Evolutionary conservation across 2,888 invertebrate species (phyloP), one percentile per base, ranked within the genome.

Genomic region (Electrophaes corylata): DNA sequence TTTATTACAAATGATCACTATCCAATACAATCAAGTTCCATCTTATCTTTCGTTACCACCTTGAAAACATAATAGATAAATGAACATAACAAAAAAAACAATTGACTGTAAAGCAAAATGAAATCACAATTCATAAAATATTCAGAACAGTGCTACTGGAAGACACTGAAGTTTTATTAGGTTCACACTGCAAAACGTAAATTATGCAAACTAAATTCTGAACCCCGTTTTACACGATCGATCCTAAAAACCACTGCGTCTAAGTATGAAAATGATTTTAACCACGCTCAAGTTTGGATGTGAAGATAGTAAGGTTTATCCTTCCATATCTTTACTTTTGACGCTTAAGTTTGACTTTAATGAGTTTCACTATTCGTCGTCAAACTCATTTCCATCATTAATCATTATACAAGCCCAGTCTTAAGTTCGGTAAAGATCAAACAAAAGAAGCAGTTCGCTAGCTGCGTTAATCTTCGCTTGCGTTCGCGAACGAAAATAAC

Each of bases 1-100:
- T 90, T 91, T 91, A 91, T 89, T 91, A 79, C 78, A 84, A n/a
- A n/a, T 84, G 80, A 84, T 86, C 81, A 76, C 84, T 86, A 88
- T 79, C 83, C 83, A 78, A 80, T 86, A 91, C 90, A 88, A 76
- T 88, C 89, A 85, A 86, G 76, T 79, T 84, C 86, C 85, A 74
- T 83, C 83, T 81, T 79, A 73, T 74, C 54, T 80, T 79, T 82
- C 80, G 80, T 86, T 88, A 88, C 83, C n/a, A 81, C 85, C 88
- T 84, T 83, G 83, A 73, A 84, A 86, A 86, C 76, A 78, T 76
- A 69, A 71, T 53, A 47, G 74, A 68, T 73, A 75, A 75, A n/a
- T n/a, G 69, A 78, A 60, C 72, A 16, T 81, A 79, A n/a, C n/a
- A n/a, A 81, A 73, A 80, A 80, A 80, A 83, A 83, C 73, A 82